Conservation (phyloP, 2,113 vertebrate genomes). For the Percopsis transmontana region DNA sequence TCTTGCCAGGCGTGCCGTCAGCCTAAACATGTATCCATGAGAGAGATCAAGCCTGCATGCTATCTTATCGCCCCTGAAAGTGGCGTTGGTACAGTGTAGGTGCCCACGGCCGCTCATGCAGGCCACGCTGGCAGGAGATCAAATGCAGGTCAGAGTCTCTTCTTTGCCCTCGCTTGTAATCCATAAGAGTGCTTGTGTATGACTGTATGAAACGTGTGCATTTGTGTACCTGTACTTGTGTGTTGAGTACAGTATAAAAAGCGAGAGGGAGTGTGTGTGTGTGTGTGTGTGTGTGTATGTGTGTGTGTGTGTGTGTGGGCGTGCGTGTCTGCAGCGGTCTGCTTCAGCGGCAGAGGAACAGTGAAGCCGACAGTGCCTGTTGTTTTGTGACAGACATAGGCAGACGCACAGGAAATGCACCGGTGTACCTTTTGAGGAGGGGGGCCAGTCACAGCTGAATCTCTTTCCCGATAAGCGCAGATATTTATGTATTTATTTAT, state of each 20-base stretch:
- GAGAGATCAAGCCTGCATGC: constrained; percentile 68
- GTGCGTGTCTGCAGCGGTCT: constrained; percentile 5
- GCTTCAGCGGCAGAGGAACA: constrained; percentile 22
- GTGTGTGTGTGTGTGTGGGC: neutral
- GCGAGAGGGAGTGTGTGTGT: neutral
- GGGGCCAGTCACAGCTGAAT: constrained; percentile 67
- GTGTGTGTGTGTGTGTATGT: neutral
- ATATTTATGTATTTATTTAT: constrained; percentile 46
- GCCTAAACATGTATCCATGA: constrained; percentile 69
- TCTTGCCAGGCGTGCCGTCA: constrained; percentile 59
- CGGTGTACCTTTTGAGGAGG: constrained; percentile 18
- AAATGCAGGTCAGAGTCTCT: constrained; percentile 63
- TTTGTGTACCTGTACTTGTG: constrained; percentile 18
- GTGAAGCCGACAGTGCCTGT: constrained; percentile 31
- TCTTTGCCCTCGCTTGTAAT: constrained; percentile 61
- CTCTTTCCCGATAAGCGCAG: constrained; percentile 67
- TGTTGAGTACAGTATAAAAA: neutral
- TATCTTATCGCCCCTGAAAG: constrained; percentile 72
- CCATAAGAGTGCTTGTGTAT: constrained; percentile 40
- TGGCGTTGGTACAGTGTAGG: constrained; percentile 55
- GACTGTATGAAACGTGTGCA: neutral
- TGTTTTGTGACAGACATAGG: constrained; percentile 68
- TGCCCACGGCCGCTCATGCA: constrained; percentile 64
- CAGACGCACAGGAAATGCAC: constrained; percentile 60
- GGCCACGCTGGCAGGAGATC: constrained; percentile 59